Evolutionary conservation across 2,113 vertebrate genomes (phyloP).

Genomic region (Rhea pennata): DNA sequence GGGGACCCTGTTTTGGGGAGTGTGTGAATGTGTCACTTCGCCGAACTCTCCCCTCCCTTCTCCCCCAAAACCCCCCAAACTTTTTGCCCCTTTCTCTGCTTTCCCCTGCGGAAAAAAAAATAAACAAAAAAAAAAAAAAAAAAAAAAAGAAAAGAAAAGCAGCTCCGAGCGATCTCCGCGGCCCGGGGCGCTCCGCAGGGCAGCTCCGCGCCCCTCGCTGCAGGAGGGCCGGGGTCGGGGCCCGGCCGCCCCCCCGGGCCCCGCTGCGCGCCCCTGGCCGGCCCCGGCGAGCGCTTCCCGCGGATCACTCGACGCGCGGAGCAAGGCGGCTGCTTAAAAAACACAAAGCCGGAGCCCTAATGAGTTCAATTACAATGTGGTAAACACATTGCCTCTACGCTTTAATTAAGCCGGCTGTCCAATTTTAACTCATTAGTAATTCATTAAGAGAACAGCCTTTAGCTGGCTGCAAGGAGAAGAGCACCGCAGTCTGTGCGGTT

Average conservation of each 20-base stretch:
- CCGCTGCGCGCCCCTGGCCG: too few species aligned
- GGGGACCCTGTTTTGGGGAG: not conserved
- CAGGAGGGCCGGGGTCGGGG: fast-evolving
- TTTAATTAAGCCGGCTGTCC: conserved; percentile 88
- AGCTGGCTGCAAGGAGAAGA: conserved; percentile 66
- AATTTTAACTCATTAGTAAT: conserved; percentile 90
- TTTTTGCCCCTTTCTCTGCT: too few species aligned
- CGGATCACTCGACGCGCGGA: conserved; percentile 39
- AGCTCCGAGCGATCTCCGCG: too few species aligned
- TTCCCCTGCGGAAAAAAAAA: too few species aligned
- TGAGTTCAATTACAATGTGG: conserved; percentile 89
- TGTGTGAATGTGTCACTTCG: too few species aligned
- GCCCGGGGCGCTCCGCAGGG: not conserved
- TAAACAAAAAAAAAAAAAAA: too few species aligned
- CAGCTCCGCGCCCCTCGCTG: not conserved
- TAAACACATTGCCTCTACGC: conserved; percentile 86
- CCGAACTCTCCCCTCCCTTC: too few species aligned
- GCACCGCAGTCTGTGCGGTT: conserved; percentile 5
- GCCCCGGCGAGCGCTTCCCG: conserved; percentile 20
- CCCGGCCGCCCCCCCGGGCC: not conserved
- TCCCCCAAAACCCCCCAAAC: too few species aligned
- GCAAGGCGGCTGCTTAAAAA: conserved; percentile 71
- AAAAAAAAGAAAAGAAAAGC: too few species aligned
- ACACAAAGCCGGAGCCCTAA: conserved; percentile 82
- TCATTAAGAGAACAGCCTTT: conserved; percentile 85